Evolutionary conservation across 2,113 vertebrate species (phyloP).

Genomic region (Sinosuthora webbiana): DNA sequence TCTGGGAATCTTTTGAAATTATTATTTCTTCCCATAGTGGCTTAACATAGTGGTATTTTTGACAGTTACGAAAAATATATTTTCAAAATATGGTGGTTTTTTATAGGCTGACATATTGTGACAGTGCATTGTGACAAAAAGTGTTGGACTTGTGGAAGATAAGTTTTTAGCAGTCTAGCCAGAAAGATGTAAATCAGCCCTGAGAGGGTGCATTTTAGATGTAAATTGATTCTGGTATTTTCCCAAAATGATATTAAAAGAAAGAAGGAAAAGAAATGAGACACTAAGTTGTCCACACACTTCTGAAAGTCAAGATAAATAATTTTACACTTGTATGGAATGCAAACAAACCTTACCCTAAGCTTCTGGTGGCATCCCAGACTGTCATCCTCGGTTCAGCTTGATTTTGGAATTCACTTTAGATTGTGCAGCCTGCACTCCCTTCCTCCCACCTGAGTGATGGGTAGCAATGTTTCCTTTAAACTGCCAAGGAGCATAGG

Average conservation of each 20-base stretch:
- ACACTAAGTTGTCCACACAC: not conserved
- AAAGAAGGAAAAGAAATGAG: not conserved
- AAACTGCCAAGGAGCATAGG: not conserved
- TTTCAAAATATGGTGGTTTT: not conserved
- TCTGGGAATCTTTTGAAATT: not conserved
- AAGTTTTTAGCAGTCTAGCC: not conserved
- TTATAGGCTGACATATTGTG: not conserved
- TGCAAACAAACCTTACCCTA: not conserved
- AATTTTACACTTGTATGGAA: not conserved
- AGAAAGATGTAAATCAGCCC: not conserved
- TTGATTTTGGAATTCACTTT: not conserved
- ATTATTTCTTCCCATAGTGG: not conserved
- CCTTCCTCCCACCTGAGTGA: not conserved
- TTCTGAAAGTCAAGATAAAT: not conserved
- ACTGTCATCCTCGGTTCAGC: fast-evolving
- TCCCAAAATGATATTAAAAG: not conserved
- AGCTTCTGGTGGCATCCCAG: not conserved
- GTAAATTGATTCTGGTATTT: not conserved
- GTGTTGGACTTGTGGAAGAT: not conserved
- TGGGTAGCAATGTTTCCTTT: not conserved
- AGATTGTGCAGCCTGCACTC: not conserved
- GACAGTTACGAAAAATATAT: not conserved
- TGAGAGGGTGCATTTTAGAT: not conserved
- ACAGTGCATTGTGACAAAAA: not conserved
- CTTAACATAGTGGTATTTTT: not conserved